These are phyloP conservation scores for Phasianus colchicus DNA, from an alignment of 2,113 vertebrate species.

Conservation along the genomic window DNA sequence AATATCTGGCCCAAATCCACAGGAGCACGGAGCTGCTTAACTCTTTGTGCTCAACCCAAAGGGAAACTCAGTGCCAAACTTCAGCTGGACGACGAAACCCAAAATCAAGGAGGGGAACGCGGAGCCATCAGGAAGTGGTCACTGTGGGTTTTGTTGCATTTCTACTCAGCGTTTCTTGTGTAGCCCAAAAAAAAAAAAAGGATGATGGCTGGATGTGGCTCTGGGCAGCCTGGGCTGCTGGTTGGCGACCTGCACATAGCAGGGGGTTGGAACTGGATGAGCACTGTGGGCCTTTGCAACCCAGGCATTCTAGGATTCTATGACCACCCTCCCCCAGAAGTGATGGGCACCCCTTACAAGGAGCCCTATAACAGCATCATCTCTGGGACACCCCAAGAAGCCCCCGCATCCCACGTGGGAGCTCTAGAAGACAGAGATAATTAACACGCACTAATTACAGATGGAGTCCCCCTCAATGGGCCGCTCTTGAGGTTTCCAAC, in stretches of 20 bases:
- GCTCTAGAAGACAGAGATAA: neutral
- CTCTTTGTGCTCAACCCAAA: neutral
- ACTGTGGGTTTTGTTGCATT: neutral
- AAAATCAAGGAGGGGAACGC: neutral
- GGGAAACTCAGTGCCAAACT: neutral
- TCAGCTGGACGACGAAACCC: rapidly evolving
- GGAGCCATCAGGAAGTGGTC: neutral
- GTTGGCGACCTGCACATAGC: too few relatives aligned
- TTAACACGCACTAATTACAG: neutral
- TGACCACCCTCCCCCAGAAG: too few relatives aligned
- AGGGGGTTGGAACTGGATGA: too few relatives aligned
- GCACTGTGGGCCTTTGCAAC: too few relatives aligned
- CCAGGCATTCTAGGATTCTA: too few relatives aligned
- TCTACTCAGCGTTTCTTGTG: neutral
- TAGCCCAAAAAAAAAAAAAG: neutral
- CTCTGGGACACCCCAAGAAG: rapidly evolving
- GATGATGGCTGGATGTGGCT: too few relatives aligned
- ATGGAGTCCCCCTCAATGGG: neutral
- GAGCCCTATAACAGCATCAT: rapidly evolving
- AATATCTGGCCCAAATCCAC: conserved; percentile 74
- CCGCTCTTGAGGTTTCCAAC: neutral
- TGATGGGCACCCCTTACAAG: too few relatives aligned
- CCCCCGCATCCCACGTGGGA: neutral
- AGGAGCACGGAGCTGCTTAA: conserved; percentile 22
- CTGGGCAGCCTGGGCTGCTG: too few relatives aligned